A percentile compares a stretch with the other conserved stretches of the same genome.
phyloP scores from a whole-genome alignment of 2,113 vertebrate species.

The Vombatus ursinus region DNA sequence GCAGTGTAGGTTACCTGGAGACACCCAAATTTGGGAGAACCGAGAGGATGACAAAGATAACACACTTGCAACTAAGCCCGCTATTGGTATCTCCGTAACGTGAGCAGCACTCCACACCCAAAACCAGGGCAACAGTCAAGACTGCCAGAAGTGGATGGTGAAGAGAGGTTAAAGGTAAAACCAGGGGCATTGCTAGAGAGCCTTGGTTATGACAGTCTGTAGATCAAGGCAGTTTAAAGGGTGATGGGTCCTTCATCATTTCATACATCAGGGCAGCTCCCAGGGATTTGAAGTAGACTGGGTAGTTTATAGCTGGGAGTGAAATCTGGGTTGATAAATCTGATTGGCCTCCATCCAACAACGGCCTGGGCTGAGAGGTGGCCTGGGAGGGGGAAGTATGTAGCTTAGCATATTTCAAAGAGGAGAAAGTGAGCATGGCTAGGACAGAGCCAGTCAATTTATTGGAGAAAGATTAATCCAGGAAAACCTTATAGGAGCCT shows the following conservation, averaged over 20 bases:
- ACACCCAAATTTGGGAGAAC: background rate
- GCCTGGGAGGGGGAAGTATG: background rate
- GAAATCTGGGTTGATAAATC: background rate
- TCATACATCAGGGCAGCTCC: background rate
- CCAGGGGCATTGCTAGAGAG: background rate
- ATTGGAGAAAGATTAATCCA: background rate
- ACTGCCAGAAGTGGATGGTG: background rate
- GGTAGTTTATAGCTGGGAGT: background rate
- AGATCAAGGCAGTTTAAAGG: background rate
- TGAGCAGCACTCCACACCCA: background rate
- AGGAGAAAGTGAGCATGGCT: background rate
- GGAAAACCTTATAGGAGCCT: background rate
- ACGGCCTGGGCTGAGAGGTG: background rate
- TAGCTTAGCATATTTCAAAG: background rate
- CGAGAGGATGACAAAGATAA: background rate
- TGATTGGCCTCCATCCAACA: background rate
- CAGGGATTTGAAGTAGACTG: background rate
- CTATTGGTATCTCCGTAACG: background rate
- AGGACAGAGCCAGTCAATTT: background rate
- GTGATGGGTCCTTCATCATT: background rate
- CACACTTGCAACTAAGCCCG: background rate
- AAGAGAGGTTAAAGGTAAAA: background rate
- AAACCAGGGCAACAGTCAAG: background rate
- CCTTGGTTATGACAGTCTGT: background rate
- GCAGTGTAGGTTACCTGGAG: background rate